Conservation (phyloP, 2,113 vertebrate genomes). For the Jacana jacana region DNA sequence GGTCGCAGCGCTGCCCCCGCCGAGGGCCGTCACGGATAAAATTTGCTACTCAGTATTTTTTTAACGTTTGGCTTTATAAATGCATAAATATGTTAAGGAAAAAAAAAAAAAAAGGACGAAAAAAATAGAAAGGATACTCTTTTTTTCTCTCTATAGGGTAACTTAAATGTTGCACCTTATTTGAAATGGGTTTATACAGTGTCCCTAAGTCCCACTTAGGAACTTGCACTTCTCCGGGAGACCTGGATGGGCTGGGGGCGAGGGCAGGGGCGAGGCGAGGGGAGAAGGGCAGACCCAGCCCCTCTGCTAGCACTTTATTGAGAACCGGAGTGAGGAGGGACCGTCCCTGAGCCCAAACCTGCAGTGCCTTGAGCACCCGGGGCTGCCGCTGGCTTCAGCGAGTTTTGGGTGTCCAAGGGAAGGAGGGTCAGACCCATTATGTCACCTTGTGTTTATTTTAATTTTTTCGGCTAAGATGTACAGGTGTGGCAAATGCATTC, state of each 20-base stretch:
- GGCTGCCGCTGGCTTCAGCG: neutral
- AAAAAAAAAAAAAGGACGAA: neutral
- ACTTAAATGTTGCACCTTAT: slow-evolving; percentile 51
- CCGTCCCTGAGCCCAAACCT: slow-evolving; percentile 24
- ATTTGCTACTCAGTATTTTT: slow-evolving; percentile 62
- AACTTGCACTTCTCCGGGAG: slow-evolving; percentile 66
- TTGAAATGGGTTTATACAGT: slow-evolving; percentile 17
- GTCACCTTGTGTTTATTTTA: neutral
- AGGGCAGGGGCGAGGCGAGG: neutral
- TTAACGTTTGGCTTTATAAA: slow-evolving; percentile 62
- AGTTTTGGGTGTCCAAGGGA: slow-evolving; percentile 21
- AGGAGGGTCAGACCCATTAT: neutral
- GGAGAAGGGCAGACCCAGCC: slow-evolving; percentile 31
- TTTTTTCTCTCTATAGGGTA: neutral
- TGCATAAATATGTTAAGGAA: slow-evolving; percentile 3
- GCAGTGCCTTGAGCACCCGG: slow-evolving; percentile 50
- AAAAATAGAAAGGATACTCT: slow-evolving; percentile 23
- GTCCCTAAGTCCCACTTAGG: slow-evolving; percentile 32
- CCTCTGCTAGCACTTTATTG: slow-evolving; percentile 86
- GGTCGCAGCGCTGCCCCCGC: neutral
- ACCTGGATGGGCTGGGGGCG: neutral
- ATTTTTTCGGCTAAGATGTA: neutral
- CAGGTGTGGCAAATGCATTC: slow-evolving; percentile 40
- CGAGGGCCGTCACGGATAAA: neutral
- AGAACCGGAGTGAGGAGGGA: slow-evolving; percentile 76